Percentiles rank a stretch among this genome's conserved stretches.
These are phyloP conservation scores for Petrophora chlorosata DNA, from an alignment of 2,888 invertebrate genomes.

Conservation along the genomic window DNA sequence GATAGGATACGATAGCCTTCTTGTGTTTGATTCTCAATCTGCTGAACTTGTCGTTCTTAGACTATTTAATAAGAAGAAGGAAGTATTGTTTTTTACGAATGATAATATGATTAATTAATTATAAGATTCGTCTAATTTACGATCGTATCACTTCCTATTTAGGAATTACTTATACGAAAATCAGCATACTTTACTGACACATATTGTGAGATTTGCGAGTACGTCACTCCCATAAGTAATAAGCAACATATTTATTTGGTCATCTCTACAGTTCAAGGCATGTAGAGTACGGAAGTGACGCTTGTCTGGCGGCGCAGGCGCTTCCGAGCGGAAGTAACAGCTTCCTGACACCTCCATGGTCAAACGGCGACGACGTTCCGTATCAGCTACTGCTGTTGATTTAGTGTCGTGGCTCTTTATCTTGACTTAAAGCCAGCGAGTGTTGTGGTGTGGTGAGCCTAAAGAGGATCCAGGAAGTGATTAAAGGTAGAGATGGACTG, in stretches of 20 bases:
- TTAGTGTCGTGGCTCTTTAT: constrained; percentile 6
- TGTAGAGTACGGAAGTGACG: constrained; percentile 61
- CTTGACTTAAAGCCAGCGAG: not conserved
- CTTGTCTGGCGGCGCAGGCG: constrained; percentile 47
- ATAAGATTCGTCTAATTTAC: too few species aligned
- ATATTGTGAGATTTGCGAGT: constrained; percentile 6
- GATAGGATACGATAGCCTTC: too few species aligned
- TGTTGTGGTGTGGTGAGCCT: not conserved
- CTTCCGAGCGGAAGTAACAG: constrained; percentile 73
- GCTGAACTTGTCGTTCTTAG: too few species aligned
- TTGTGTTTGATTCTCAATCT: too few species aligned
- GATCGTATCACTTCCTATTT: constrained; percentile 5
- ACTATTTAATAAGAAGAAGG: too few species aligned
- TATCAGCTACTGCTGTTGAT: constrained; percentile 32
- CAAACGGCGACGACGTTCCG: constrained; percentile 49
- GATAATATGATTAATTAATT: too few species aligned
- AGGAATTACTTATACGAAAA: not conserved
- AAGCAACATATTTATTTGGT: constrained; percentile 21
- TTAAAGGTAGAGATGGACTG: too few species aligned
- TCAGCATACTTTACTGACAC: constrained; percentile 26
- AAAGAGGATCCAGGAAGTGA: constrained; percentile 10
- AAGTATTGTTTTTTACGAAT: too few species aligned
- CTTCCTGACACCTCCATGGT: constrained; percentile 65
- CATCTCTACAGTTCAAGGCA: constrained; percentile 26
- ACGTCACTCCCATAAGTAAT: constrained; percentile 2